A percentile compares a stretch with the other conserved stretches of the same genome.
Conservation (phyloP, 1,140 invertebrate genomes). For the Brachionus plicatilis region DNA sequence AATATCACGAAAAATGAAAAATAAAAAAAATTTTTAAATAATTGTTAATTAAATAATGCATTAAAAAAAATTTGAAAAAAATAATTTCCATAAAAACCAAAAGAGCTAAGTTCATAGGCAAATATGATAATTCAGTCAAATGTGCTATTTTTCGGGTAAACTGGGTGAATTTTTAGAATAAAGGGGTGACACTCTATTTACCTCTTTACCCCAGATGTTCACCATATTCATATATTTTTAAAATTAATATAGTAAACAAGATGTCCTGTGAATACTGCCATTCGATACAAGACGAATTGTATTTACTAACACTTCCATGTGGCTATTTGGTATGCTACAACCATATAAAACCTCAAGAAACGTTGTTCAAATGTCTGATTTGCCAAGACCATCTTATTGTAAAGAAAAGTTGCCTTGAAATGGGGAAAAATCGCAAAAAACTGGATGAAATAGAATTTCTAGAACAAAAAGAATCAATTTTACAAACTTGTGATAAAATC, state of each 20-base stretch:
- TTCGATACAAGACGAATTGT: not conserved
- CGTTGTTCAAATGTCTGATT: not conserved
- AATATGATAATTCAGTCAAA: too few species aligned
- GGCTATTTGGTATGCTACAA: not conserved
- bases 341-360: not conserved
- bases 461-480: not conserved
- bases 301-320: not conserved
- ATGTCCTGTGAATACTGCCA: not conserved
- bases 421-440: not conserved
- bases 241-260: not conserved
- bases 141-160: too few species aligned
- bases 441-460: not conserved
- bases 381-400: not conserved
- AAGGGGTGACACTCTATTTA: too few species aligned
- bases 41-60: too few species aligned
- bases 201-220: too few species aligned
- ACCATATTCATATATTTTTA: too few species aligned
- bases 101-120: too few species aligned
- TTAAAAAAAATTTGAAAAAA: too few species aligned
- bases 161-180: too few species aligned
- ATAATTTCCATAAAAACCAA: too few species aligned
- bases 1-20: too few species aligned
- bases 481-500: not conserved
- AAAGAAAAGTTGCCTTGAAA: not conserved
- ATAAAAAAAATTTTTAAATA: too few species aligned